phyloP scores from a whole-genome alignment of 2,797 vertebrate species.

The Scyliorhinus canicula region DNA sequence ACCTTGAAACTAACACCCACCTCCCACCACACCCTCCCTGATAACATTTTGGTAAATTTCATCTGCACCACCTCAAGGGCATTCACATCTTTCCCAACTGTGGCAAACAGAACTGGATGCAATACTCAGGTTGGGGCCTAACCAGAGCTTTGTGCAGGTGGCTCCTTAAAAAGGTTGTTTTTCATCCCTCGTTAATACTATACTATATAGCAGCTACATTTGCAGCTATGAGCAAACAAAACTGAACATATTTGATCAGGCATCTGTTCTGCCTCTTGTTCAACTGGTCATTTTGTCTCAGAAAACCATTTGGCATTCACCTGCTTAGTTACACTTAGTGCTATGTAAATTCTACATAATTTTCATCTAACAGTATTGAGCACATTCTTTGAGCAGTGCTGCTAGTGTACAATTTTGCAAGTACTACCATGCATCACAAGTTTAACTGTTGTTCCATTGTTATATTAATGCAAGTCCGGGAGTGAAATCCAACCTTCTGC shows the following conservation, averaged over 20 bases:
- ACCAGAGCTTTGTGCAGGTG: too few species aligned
- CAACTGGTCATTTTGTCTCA: neutral
- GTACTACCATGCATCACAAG: neutral
- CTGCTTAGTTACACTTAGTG: neutral
- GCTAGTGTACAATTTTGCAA: neutral
- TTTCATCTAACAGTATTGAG: neutral
- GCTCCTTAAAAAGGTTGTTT: neutral
- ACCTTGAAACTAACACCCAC: too few species aligned
- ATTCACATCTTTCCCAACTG: too few species aligned
- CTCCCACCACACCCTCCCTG: too few species aligned
- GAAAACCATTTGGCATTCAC: neutral
- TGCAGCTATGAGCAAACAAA: too few species aligned
- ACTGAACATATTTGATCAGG: too few species aligned
- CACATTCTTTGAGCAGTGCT: neutral
- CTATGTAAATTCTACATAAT: neutral
- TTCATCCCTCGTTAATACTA: neutral
- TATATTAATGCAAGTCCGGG: neutral
- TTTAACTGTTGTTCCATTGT: neutral
- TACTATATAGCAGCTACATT: too few species aligned
- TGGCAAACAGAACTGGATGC: too few species aligned
- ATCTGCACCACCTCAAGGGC: too few species aligned
- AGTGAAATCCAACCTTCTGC: neutral
- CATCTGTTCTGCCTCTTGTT: too few species aligned
- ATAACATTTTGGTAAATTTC: too few species aligned
- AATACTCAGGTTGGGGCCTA: too few species aligned